Evolutionary conservation across 1,140 invertebrate species (phyloP), one percentile per base, ranked within the genome.

Genomic region (Cotesia vestalis): DNA sequence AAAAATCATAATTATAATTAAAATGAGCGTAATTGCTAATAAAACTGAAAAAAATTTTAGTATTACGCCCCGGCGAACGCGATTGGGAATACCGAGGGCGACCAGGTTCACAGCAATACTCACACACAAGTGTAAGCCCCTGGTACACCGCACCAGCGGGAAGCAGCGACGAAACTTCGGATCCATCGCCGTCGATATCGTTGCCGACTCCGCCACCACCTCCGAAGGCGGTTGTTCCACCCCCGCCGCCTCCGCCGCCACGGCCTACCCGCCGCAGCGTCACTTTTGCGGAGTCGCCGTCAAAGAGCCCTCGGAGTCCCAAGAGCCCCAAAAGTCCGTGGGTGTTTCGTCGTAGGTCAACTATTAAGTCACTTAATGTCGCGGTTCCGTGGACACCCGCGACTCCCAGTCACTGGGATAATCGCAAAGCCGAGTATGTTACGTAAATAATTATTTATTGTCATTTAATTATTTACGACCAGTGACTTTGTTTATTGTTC

Each of bases 21-120:
- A 1, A 12, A 66, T 36, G 36, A 20, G 46, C 53, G 3, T 12
- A 46, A 52, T 8, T n/a, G 1, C 35, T n/a, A 52, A 8, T 71
- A 52, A 27, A 27, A 27, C 27, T 27, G 0, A 27, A 27, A 46
- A 46, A 57, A 38, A 69, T 90, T 90, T 72, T 90, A 94, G 92
- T 94, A 94, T 80, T 94, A 94, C 88, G 91, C 92, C 55, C 91
- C 93, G 68, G 91, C 91, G 71, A 92, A 91, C 84, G 91, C 93
- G 79, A 91, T 92, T 79, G 90, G 88, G 76, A 88, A 84, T 81
- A 89, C 86, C 76, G 90, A 93, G 83, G 89, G 90, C 86, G 91
- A 92, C 77, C 88, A 91, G 74, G 87, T 93, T 59, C 93, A 93
- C 85, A 92, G 91, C 85, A 94, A 93, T 85, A 91, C 91, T 27